Conservation (phyloP, 2,888 invertebrate species). For the Allygus modestus region DNA sequence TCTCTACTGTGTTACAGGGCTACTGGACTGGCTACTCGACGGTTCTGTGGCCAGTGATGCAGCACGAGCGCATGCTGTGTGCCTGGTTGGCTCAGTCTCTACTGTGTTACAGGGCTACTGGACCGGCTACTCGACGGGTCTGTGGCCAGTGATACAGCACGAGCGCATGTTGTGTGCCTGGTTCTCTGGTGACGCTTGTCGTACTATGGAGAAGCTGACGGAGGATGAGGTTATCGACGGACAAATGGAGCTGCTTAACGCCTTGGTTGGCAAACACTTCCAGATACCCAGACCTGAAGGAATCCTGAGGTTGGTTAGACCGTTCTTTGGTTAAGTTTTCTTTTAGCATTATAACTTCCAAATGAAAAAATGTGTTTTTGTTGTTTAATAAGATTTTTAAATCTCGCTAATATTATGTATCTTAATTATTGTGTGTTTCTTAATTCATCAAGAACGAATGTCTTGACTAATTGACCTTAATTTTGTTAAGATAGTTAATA, state of each 20-base stretch:
- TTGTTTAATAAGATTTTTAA: too few relatives aligned
- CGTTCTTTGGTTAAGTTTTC: neutral
- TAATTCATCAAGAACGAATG: too few relatives aligned
- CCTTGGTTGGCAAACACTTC: conserved; percentile 77
- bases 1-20: too few relatives aligned
- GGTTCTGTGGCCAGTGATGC: neutral
- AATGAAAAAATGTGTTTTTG: too few relatives aligned
- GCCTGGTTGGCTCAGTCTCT: too few relatives aligned
- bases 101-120: conserved; percentile 7
- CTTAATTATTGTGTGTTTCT: too few relatives aligned
- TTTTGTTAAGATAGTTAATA: too few relatives aligned
- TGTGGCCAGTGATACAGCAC: conserved; percentile 3
- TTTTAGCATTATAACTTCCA: neutral
- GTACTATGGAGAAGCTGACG: conserved; percentile 79
- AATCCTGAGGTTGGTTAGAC: conserved; percentile 7
- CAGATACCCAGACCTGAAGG: conserved; percentile 75
- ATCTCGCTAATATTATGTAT: too few relatives aligned
- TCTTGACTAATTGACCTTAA: too few relatives aligned
- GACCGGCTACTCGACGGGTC: neutral
- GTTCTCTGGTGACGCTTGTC: conserved; percentile 79
- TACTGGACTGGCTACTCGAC: neutral
- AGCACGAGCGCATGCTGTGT: neutral
- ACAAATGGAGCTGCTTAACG: conserved; percentile 76
- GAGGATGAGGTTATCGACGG: conserved; percentile 77
- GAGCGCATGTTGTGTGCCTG: conserved; percentile 5